Percentiles rank a stretch among this genome's conserved stretches.
Conservation (phyloP, 2,888 invertebrate species). For the Caprella mutica region DNA sequence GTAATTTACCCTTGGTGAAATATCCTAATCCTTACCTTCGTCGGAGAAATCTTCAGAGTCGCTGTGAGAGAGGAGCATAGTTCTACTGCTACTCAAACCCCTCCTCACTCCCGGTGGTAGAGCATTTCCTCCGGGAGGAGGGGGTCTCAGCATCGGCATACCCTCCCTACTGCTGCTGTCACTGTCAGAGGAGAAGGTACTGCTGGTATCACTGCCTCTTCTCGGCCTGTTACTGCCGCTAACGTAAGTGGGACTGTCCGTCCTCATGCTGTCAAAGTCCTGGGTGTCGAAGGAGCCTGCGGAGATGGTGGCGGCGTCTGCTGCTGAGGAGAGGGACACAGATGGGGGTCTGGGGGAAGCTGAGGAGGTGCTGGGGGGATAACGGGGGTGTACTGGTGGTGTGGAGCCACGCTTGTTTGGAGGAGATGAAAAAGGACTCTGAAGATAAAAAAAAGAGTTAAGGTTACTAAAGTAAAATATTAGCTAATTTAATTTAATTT, state of each 20-base stretch:
- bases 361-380: neutral
- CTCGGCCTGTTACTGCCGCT: neutral
- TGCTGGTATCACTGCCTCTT: slow-evolving; percentile 16
- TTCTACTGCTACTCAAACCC: slow-evolving; percentile 9
- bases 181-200: slow-evolving; percentile 27
- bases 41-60: slow-evolving; percentile 35
- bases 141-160: neutral
- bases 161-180: slow-evolving; percentile 8
- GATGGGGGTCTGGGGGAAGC: neutral
- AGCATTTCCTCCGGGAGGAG: neutral
- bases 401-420: no score
- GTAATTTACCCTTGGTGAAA: neutral
- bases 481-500: no score
- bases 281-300: slow-evolving; percentile 1
- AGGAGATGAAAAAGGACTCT: no score
- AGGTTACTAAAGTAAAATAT: no score
- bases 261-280: neutral
- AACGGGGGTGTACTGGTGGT: neutral
- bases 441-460: no score
- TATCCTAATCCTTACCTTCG: slow-evolving; percentile 15
- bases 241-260: slow-evolving; percentile 7
- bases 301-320: neutral
- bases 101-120: neutral
- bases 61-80: slow-evolving; percentile 7
- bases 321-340: neutral